Conservation (phyloP, 64 coral and sea anemone species). For the Stichodactyla mertensii region DNA sequence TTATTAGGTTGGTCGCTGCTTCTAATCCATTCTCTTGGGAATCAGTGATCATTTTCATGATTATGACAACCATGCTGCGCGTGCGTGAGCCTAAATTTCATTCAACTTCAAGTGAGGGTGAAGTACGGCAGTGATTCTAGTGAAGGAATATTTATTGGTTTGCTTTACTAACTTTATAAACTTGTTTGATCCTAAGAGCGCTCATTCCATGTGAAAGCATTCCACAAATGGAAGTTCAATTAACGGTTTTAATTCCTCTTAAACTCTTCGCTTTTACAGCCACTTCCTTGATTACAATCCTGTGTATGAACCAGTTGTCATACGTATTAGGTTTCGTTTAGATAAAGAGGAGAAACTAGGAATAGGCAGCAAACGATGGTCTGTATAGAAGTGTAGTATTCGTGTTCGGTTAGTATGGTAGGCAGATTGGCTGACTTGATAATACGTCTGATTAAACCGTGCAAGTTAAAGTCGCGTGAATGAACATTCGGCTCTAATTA, state of each 20-base stretch:
- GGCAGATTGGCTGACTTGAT: neutral
- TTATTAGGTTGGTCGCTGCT: neutral
- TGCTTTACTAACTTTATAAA: neutral
- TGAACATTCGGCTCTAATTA: slow-evolving; percentile 9
- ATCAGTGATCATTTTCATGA: neutral
- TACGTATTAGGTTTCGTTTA: neutral
- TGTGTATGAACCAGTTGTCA: neutral
- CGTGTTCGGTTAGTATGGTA: neutral
- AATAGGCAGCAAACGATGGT: neutral
- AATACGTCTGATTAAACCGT: neutral
- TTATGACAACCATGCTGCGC: neutral
- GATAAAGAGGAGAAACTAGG: neutral
- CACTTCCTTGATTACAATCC: neutral
- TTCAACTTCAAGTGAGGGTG: neutral
- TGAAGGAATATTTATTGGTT: neutral
- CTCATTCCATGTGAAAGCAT: neutral
- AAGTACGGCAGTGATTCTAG: neutral
- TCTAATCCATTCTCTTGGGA: slow-evolving; percentile 6
- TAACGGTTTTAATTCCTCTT: neutral
- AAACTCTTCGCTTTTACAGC: neutral
- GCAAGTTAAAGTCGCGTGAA: neutral
- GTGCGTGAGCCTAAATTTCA: neutral
- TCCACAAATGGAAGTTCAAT: slow-evolving; percentile 3
- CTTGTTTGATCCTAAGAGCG: no score
- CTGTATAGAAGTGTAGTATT: neutral